These are phyloP conservation scores for Drymonia ruficornis DNA, from an alignment of 2,888 invertebrate species.

Conservation along the genomic window DNA sequence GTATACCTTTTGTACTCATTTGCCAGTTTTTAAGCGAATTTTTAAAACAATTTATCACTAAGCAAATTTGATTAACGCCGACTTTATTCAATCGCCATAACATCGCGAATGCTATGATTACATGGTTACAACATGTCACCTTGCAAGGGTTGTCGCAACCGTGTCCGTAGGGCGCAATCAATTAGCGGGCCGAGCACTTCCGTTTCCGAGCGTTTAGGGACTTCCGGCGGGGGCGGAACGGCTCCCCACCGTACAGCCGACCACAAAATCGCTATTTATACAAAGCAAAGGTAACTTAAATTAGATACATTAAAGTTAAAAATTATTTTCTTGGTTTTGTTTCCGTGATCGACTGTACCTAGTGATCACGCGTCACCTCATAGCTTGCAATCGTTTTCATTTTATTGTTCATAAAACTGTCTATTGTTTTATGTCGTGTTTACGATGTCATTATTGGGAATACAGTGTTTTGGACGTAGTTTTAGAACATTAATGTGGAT, in stretches of 20 bases:
- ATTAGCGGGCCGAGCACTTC: conserved; percentile 78
- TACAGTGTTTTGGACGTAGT: too few relatives aligned
- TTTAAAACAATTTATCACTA: too few relatives aligned
- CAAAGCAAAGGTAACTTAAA: background rate
- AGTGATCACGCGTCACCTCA: background rate
- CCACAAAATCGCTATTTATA: conserved; percentile 10
- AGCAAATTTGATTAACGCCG: conserved; percentile 4
- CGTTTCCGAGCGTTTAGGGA: conserved; percentile 80
- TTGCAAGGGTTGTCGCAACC: conserved; percentile 61
- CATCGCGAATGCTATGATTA: conserved; percentile 38
- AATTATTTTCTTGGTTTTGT: background rate
- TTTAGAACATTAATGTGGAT: too few relatives aligned
- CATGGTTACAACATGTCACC: conserved; percentile 47
- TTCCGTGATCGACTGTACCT: background rate
- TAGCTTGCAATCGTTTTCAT: background rate
- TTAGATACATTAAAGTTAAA: conserved; percentile 15
- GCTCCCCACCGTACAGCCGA: conserved; percentile 29
- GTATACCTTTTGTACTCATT: too few relatives aligned
- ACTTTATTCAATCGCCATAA: conserved; percentile 13
- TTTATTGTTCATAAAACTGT: background rate
- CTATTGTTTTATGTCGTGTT: conserved; percentile 1
- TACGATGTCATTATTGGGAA: background rate
- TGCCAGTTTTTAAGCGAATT: too few relatives aligned
- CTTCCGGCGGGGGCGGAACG: conserved; percentile 69
- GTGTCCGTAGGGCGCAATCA: conserved; percentile 69